Percentiles rank a stretch among this genome's conserved stretches.
phyloP scores from a whole-genome alignment of 2,888 invertebrate genomes.

The Chalcosyrphus nemorum region DNA sequence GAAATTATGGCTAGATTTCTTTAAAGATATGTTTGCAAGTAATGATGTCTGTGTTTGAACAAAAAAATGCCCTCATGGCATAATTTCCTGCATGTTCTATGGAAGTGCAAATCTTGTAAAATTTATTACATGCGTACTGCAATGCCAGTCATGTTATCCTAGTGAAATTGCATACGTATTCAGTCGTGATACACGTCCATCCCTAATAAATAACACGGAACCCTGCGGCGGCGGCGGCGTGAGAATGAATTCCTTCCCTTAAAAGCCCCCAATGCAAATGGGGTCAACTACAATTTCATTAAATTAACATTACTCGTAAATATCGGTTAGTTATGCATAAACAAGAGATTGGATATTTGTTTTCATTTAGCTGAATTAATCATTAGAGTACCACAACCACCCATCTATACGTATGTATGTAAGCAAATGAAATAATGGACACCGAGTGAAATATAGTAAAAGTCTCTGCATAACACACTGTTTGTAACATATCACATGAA shows the following conservation, averaged over 20 bases:
- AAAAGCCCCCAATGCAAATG: neutral
- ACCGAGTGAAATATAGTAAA: neutral
- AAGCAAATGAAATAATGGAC: neutral
- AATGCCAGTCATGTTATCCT: no score
- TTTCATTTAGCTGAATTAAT: neutral
- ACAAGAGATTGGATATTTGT: neutral
- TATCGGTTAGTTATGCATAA: neutral
- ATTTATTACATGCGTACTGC: no score
- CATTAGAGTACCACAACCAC: neutral
- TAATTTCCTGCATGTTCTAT: no score
- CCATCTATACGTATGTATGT: neutral
- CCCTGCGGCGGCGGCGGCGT: neutral
- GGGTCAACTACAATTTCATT: neutral
- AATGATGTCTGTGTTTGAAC: no score
- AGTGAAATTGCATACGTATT: neutral
- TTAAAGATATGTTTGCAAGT: no score
- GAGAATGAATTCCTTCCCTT: neutral
- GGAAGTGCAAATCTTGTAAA: no score
- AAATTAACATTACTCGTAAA: neutral
- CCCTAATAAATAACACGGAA: neutral
- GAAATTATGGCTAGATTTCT: no score
- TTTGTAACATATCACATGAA: neutral
- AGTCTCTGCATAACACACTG: neutral
- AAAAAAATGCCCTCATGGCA: no score
- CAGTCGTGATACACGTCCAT: no score